These are phyloP conservation scores for Montipora foliosa DNA, from an alignment of 64 coral and sea anemone genomes.

Conservation along the genomic window DNA sequence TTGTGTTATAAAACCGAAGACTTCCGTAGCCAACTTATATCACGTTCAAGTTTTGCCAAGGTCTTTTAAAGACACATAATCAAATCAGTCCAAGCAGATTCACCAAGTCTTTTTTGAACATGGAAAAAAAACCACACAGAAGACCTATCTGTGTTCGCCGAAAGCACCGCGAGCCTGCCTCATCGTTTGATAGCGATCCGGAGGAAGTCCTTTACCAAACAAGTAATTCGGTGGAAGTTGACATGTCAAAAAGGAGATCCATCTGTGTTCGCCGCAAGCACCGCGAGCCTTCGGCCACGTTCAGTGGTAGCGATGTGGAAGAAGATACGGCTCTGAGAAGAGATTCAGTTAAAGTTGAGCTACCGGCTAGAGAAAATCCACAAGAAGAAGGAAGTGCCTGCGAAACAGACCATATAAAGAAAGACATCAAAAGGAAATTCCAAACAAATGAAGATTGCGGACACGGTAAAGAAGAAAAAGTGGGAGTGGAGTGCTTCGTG, in stretches of 20 bases:
- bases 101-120: background rate
- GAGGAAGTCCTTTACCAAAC: background rate
- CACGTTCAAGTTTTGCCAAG: slow-evolving; percentile 1
- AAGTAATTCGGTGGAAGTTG: background rate
- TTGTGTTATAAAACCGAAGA: background rate
- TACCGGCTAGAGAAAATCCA: background rate
- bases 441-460: background rate
- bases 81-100: background rate
- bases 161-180: background rate
- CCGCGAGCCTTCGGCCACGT: background rate
- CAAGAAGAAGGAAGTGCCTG: background rate
- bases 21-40: background rate
- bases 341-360: slow-evolving; percentile 18
- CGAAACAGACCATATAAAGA: background rate
- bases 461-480: background rate
- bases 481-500: background rate
- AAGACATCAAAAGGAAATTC: background rate
- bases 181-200: too few relatives aligned
- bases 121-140: slow-evolving; percentile 2
- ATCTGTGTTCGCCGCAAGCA: background rate
- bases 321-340: slow-evolving; percentile 24
- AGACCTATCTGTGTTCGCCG: slow-evolving; percentile 11
- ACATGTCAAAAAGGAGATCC: background rate
- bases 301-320: background rate
- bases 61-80: background rate